Percentiles rank a stretch among this genome's conserved stretches.
These are phyloP conservation scores for Pyrocoelia pectoralis DNA, from an alignment of 2,888 invertebrate genomes.

Conservation along the genomic window DNA sequence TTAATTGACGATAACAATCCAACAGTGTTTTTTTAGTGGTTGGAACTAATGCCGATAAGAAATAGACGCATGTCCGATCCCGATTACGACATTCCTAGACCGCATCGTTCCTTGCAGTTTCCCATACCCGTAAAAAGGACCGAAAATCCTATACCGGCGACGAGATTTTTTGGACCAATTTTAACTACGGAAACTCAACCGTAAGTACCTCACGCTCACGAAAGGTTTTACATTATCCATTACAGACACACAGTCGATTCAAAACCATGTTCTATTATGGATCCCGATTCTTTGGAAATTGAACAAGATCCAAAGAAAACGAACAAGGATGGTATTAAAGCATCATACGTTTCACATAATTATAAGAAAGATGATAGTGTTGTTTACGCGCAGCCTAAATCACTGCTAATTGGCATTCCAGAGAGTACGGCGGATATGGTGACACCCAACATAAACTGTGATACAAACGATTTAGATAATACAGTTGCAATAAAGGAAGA, in stretches of 20 bases:
- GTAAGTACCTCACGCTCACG: background rate
- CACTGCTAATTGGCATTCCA: background rate
- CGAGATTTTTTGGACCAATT: slow-evolving; percentile 57
- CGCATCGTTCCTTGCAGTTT: slow-evolving; percentile 54
- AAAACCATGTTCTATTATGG: slow-evolving; percentile 47
- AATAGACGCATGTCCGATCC: slow-evolving; percentile 57
- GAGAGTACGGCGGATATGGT: too few species aligned
- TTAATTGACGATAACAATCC: background rate
- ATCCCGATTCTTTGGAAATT: slow-evolving; percentile 56
- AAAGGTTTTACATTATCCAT: background rate
- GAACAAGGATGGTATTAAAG: slow-evolving; percentile 33
- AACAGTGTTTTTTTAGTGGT: slow-evolving; percentile 45
- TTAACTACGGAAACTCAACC: slow-evolving; percentile 22
- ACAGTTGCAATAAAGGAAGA: slow-evolving; percentile 37
- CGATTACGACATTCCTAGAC: slow-evolving; percentile 62
- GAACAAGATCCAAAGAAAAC: slow-evolving; percentile 26
- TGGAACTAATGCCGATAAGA: slow-evolving; percentile 50
- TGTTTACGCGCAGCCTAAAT: slow-evolving; percentile 22
- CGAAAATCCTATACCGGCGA: slow-evolving; percentile 50
- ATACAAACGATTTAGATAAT: background rate
- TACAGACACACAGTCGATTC: background rate
- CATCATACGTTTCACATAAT: slow-evolving; percentile 43
- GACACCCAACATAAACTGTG: background rate
- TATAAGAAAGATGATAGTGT: slow-evolving; percentile 26
- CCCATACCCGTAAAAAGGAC: slow-evolving; percentile 37